A percentile compares a stretch with the other conserved stretches of the same genome.
Conservation (phyloP, 2,113 vertebrate genomes). For the Anoura caudifer region DNA sequence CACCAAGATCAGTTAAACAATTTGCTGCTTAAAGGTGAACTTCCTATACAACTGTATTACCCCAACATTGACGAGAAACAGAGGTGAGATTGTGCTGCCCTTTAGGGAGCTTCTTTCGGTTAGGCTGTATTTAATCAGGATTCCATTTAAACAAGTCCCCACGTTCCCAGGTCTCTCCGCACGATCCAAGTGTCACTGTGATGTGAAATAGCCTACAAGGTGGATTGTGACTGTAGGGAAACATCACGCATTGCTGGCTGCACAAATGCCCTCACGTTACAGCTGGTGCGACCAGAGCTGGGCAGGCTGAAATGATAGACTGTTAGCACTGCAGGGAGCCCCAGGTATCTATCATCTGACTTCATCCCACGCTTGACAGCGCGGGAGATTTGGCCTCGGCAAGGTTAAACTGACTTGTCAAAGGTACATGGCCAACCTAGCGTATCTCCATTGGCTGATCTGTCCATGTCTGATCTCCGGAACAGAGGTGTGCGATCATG, state of each 20-base stretch:
- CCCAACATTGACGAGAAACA: neutral
- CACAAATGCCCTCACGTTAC: neutral
- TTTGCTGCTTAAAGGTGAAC: neutral
- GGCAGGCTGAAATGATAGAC: neutral
- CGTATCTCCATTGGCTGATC: neutral
- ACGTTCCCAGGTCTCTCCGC: neutral
- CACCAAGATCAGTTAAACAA: neutral
- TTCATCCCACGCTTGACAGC: neutral
- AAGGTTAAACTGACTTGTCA: neutral
- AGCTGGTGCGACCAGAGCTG: neutral
- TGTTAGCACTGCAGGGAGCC: neutral
- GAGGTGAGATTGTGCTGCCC: neutral
- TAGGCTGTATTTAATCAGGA: neutral
- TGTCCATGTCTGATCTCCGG: neutral
- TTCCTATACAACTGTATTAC: neutral
- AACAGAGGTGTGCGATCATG: neutral
- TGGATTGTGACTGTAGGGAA: neutral
- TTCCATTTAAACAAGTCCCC: neutral
- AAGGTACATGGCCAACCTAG: neutral
- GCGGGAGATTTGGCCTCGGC: neutral
- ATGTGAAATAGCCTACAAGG: neutral
- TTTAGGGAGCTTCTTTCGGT: neutral
- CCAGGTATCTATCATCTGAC: neutral
- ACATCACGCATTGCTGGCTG: neutral
- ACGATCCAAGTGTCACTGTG: neutral